These are phyloP conservation scores for Melanargia galathea DNA, from an alignment of 2,888 invertebrate species.

Conservation along the genomic window DNA sequence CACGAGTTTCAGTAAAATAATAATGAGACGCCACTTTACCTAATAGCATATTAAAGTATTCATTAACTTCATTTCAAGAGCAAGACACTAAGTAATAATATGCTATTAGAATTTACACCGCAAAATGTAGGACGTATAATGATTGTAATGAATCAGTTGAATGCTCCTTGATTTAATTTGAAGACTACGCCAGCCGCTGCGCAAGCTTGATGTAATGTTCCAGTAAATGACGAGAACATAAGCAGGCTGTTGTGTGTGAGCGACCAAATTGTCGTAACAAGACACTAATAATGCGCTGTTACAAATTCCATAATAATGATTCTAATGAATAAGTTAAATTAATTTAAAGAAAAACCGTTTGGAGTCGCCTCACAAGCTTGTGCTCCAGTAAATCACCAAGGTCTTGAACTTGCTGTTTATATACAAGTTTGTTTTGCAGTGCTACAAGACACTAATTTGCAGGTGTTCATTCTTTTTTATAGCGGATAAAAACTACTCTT, in stretches of 20 bases:
- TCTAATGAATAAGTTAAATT: too few species aligned
- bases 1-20: too few species aligned
- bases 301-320: not conserved
- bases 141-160: constrained; percentile 55
- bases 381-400: too few species aligned
- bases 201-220: constrained; percentile 66
- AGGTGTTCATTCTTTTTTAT: too few species aligned
- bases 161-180: constrained; percentile 68
- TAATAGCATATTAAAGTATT: constrained; percentile 26
- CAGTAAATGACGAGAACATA: constrained; percentile 67
- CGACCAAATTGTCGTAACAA: constrained; percentile 12
- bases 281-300: not conserved
- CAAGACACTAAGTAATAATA: constrained; percentile 26
- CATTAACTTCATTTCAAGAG: constrained; percentile 24
- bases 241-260: not conserved
- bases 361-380: too few species aligned
- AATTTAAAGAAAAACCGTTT: too few species aligned
- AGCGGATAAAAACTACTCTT: too few species aligned
- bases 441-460: too few species aligned
- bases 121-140: constrained; percentile 39
- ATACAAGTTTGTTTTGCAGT: too few species aligned
- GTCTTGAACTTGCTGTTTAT: too few species aligned
- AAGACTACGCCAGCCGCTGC: constrained; percentile 50
- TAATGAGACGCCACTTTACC: not conserved
- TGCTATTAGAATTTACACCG: constrained; percentile 27